Base-by-base conservation (phyloP, 2,113 vertebrate genomes). In the Athene cunicularia region DNA sequence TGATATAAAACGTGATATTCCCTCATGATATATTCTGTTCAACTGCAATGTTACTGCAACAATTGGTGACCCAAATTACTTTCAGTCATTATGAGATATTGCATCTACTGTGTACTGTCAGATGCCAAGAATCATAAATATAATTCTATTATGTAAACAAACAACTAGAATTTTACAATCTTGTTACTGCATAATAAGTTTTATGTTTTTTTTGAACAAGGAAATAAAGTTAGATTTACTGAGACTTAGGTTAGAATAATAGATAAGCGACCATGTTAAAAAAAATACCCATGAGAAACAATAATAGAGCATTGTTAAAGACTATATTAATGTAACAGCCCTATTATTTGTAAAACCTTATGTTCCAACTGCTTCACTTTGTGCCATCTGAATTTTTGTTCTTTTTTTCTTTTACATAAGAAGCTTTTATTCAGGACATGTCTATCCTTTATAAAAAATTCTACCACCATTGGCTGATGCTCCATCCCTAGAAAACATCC, bases 11-110 rank as follows among this genome's bases (percentile, higher is more conserved):
- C 28, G 12, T 41, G 7, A 27, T 84, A 80, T 71, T 93, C 6
- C 28, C 52, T 90, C 32, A 11, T 71, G 19, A 55, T 91, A 52
- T 58, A 70, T 74, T 79, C 30, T 90, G 49, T 79, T 96, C 23
- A 2, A 33, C 33, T 88, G 32, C 43, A 88, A 17, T 35, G 27
- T 24, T 94, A 33, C 58, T 83, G 53, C 43, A 41, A 74, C 74
- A 88, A 67, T 56, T 82, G 50, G 32, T 86, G 58, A 63, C 72
- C 66, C 59, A 86, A 93, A 95, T 95, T 93, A 82, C 23, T 80
- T 96, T 88, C 55, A 56, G 21, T 68, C 3, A 15, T 72, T 73
- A 53, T 67, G 9, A 79, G 49, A 14, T 71, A 71, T 28, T 2
- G 0, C 10, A 18, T 74, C 27, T 71, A 30, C 63, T 59, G 12